Evolutionary conservation across 2,888 invertebrate species (phyloP), one percentile per base, ranked within the genome.

Genomic region (Biston betularia): DNA sequence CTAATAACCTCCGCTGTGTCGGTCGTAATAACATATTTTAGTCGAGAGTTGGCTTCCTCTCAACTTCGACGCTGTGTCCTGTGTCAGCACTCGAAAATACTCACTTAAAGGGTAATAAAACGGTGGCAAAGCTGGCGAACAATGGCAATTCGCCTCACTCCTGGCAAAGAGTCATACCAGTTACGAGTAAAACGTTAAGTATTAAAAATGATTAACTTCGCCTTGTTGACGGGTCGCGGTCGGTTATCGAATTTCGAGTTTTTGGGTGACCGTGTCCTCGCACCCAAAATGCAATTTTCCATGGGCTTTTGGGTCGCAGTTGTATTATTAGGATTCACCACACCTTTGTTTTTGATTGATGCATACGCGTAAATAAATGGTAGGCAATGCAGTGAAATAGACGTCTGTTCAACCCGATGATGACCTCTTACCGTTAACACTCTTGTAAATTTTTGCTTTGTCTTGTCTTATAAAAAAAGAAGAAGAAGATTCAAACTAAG

Each of bases 161-260:
- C 79, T 78, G 75, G 74, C 74, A 82, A 79, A 81, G 81, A 79
- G 83, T 83, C 72, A 70, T 72, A 74, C 74, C 72, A 66, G 72
- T 81, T 81, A 79, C 79, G 82, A 89, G 85, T 87, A 89, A 91
- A 88, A 86, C 84, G 86, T 68, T 63, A 68, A 68, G 67, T 87
- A 89, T 89, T 90, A 87, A 89, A 90, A 88, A 85, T 88, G 88
- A 92, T 92, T 92, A 92, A 90, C 87, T 88, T 79, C 86, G 89
- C 86, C 89, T 91, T 89, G 92, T 92, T 92, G 91, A 89, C 89
- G 90, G 84, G 88, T 87, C 85, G 86, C 84, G 87, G 83, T 81
- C 83, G 82, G 87, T 88, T 90, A 89, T 92, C 88, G 88, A 84
- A 86, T 90, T 89, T 88, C 88, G 85, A 84, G 81, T 81, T 79